phyloP scores from a whole-genome alignment of 2,113 vertebrate genomes.

The Forbesichthys papilliferus region DNA sequence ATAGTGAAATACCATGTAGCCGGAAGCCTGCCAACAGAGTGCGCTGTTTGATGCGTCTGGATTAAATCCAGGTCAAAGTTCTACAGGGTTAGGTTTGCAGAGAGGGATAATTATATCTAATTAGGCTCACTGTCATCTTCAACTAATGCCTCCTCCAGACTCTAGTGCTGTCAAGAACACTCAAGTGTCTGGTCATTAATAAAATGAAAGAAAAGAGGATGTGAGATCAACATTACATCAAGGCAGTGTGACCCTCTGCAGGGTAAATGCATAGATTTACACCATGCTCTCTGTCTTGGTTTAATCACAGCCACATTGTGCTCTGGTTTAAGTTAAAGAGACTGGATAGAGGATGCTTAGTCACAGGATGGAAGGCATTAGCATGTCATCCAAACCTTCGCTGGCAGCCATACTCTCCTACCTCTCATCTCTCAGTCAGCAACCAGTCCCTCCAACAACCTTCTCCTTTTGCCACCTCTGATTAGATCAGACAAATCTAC shows the following conservation, averaged over 20 bases:
- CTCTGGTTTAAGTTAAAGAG: slow-evolving; percentile 2
- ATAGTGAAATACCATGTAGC: slow-evolving; percentile 3
- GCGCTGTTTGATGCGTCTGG: slow-evolving; percentile 41
- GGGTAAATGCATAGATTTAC: neutral
- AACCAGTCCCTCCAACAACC: slow-evolving; percentile 23
- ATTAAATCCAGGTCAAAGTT: slow-evolving; percentile 29
- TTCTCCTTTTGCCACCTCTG: slow-evolving; percentile 24
- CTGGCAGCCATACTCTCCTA: slow-evolving; percentile 5
- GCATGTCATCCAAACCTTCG: slow-evolving; percentile 9
- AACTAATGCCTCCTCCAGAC: slow-evolving; percentile 46
- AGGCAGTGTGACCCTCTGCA: slow-evolving; percentile 24
- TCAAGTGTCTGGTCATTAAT: slow-evolving; percentile 3
- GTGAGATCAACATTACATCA: slow-evolving; percentile 7
- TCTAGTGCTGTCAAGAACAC: slow-evolving; percentile 31
- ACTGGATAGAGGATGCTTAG: neutral
- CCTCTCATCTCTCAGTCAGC: slow-evolving; percentile 26
- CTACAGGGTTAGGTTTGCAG: slow-evolving; percentile 42
- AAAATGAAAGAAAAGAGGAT: slow-evolving; percentile 16
- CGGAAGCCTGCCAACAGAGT: slow-evolving; percentile 53
- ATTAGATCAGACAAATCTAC: slow-evolving; percentile 61
- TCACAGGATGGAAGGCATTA: slow-evolving; percentile 1
- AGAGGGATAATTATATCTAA: slow-evolving; percentile 65
- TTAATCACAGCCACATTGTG: neutral
- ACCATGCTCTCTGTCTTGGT: slow-evolving; percentile 2
- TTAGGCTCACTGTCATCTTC: slow-evolving; percentile 65